These are phyloP conservation scores for Phrynosoma blainvillii DNA, from an alignment of 2,113 vertebrate species.

Conservation along the genomic window DNA sequence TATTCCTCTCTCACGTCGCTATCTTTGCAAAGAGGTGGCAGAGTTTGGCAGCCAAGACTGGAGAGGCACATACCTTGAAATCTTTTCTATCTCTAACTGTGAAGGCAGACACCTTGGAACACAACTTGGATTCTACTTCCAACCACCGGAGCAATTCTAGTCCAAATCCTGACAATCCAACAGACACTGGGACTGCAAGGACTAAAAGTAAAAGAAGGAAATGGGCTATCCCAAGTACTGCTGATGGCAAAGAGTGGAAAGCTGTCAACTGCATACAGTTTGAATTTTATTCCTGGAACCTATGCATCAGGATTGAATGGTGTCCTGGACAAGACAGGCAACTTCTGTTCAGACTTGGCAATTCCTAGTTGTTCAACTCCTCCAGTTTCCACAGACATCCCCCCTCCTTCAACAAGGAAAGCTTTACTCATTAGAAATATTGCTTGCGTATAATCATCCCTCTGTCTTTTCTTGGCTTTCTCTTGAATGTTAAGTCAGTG, in stretches of 20 bases:
- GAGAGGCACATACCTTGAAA: background rate
- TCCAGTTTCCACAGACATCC: background rate
- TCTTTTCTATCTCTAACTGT: background rate
- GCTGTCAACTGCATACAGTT: background rate
- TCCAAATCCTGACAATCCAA: background rate
- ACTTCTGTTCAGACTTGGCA: constrained; percentile 2
- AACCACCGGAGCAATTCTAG: background rate
- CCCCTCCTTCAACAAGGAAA: background rate
- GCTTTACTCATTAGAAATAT: background rate
- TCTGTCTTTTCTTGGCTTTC: background rate
- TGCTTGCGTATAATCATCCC: background rate
- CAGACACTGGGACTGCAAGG: background rate
- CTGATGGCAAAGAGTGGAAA: background rate
- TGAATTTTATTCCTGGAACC: constrained; percentile 5
- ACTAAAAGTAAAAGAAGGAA: background rate
- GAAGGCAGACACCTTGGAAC: background rate
- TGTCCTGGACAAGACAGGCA: background rate
- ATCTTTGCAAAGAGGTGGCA: background rate
- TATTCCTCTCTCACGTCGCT: background rate
- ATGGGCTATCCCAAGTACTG: background rate
- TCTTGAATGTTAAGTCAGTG: background rate
- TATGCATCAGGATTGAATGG: background rate
- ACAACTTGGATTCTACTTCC: background rate
- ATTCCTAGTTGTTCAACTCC: background rate
- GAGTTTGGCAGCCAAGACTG: no score